These are phyloP conservation scores for Sylvietta virens DNA, from an alignment of 2,113 vertebrate species.

Conservation along the genomic window DNA sequence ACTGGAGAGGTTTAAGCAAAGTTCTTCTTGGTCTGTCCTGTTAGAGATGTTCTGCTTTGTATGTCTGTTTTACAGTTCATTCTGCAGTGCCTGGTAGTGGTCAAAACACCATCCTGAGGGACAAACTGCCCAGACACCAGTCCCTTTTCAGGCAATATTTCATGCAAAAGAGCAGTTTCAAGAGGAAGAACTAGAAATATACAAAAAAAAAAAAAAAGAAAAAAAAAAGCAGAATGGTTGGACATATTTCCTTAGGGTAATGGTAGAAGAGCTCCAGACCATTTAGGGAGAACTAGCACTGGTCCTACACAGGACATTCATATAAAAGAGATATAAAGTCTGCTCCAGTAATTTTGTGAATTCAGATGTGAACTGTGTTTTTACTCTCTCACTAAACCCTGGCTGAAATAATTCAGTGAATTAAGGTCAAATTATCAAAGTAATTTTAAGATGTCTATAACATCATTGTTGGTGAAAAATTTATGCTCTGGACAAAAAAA, in stretches of 20 bases:
- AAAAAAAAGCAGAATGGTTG: neutral
- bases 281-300: neutral
- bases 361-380: neutral
- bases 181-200: neutral
- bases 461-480: neutral
- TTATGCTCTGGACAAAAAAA: neutral
- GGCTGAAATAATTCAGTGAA: neutral
- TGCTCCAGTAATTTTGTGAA: neutral
- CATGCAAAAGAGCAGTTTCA: neutral
- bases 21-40: neutral
- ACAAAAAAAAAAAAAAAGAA: neutral
- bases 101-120: neutral
- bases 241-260: neutral
- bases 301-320: neutral
- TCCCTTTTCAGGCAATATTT: neutral
- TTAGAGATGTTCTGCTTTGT: neutral
- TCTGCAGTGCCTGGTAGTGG: neutral
- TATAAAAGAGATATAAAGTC: neutral
- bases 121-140: neutral
- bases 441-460: neutral
- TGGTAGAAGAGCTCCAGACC: neutral
- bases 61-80: neutral
- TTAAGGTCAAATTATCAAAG: neutral
- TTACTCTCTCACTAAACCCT: neutral
- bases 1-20: neutral